Conservation (phyloP, 2,888 invertebrate species). For the Brachyopa scutellaris region DNA sequence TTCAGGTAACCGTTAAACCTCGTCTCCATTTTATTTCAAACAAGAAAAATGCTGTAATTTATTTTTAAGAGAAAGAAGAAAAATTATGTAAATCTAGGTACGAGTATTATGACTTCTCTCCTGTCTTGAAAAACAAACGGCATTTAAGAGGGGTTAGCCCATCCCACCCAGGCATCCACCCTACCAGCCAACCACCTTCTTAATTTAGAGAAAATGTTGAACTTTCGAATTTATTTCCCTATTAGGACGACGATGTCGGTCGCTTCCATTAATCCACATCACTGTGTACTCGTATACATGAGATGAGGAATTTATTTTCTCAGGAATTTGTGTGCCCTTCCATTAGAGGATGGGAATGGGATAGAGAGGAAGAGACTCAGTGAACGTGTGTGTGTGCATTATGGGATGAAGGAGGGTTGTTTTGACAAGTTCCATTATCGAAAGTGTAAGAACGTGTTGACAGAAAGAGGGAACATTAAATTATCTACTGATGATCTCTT, state of each 20-base stretch:
- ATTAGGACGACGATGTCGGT: constrained; percentile 32
- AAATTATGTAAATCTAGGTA: constrained; percentile 46
- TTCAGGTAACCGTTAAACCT: constrained; percentile 56
- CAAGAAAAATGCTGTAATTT: constrained; percentile 33
- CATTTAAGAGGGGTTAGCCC: too few species aligned
- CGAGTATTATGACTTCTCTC: too few species aligned
- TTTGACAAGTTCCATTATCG: constrained; percentile 44
- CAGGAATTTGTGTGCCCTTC: constrained; percentile 31
- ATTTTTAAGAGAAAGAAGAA: constrained; percentile 12
- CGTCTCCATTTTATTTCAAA: constrained; percentile 25
- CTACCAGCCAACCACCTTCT: background rate
- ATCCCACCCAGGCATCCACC: too few species aligned
- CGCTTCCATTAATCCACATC: constrained; percentile 40
- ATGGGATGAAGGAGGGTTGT: background rate
- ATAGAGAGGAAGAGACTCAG: too few species aligned
- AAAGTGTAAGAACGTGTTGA: constrained; percentile 45
- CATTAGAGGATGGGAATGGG: too few species aligned
- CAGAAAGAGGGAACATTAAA: constrained; percentile 33
- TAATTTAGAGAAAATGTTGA: constrained; percentile 47
- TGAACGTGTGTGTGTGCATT: too few species aligned
- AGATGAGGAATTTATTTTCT: constrained; percentile 42
- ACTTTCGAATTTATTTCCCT: constrained; percentile 30
- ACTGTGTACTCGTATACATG: background rate
- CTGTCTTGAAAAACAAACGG: too few species aligned
- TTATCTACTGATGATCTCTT: constrained; percentile 55